phyloP scores from a whole-genome alignment of 2,113 vertebrate species.

The Pelodiscus sinensis region DNA sequence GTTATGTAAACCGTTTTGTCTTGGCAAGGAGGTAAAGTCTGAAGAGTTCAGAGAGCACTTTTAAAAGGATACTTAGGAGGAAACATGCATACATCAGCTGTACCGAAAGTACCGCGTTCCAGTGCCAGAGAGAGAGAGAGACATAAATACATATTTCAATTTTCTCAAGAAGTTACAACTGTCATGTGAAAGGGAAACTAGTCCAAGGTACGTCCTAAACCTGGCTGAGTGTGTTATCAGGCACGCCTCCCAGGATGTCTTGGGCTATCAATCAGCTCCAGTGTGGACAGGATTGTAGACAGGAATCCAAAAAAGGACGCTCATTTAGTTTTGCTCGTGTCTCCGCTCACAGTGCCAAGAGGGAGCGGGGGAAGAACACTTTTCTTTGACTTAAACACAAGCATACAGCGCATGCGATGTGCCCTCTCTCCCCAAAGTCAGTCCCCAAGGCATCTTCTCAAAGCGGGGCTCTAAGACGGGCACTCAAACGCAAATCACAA shows the following conservation, averaged over 20 bases:
- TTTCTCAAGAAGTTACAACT: background rate
- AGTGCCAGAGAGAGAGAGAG: background rate
- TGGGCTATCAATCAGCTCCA: background rate
- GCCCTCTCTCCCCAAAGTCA: rapidly evolving
- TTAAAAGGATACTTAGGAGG: background rate
- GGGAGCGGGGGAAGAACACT: background rate
- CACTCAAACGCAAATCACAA: background rate
- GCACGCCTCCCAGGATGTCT: background rate
- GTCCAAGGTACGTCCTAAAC: background rate
- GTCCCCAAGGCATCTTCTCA: background rate
- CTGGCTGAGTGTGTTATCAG: background rate
- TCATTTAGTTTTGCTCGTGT: background rate
- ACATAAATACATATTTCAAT: background rate
- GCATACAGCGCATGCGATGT: background rate
- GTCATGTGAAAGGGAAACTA: background rate
- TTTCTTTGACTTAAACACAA: background rate
- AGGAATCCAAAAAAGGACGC: background rate
- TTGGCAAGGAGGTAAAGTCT: rapidly evolving
- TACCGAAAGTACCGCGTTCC: rapidly evolving
- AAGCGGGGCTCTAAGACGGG: background rate
- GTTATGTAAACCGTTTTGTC: rapidly evolving
- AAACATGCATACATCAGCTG: background rate
- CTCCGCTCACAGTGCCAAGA: background rate
- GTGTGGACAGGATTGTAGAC: background rate
- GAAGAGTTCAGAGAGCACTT: background rate